Evolutionary conservation across 1,140 invertebrate species (phyloP), one percentile per base, ranked within the genome.

Genomic region (Grapholita molesta): DNA sequence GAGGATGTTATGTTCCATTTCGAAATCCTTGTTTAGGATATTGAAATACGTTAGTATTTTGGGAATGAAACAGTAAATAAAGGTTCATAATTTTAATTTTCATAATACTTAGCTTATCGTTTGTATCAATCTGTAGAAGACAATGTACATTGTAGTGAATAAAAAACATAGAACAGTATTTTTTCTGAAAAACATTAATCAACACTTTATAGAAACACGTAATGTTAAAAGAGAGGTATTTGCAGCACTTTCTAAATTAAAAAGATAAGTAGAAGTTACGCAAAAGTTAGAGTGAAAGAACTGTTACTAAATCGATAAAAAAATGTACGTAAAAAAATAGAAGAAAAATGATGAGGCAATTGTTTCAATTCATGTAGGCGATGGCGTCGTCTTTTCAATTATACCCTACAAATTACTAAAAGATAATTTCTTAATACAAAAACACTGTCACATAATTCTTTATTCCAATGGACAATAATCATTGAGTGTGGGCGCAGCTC

Each of bases 371-470:
- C 28, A 35, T n/a, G 53, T 67, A 66, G 42, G 69, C 66, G 35
- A 53, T 33, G 70, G 66, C 66, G 70, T 66, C 70, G 64, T 64
- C 21, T 6, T 25, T 11, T 30, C 30, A 65, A 55, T 64, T 57
- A 65, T 64, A 68, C 12, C 24, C 5, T 25, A 21, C 8, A 9
- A 21, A 7, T 48, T 48, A 21, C 1, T 0, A 48, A 48, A 48
- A 21, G 42, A 21, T 7, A 21, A 48, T 21, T 48, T 30, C 28
- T 0, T 38, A n/a, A 0, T 11, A 21, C 18, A 2, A 48, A 12
- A 2, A 48, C 18, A 18, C 6, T 18, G 18, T 48, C 42, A 18
- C n/a, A 6, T 48, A 48, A 12, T 2, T 1, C 42, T 48, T 21
- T 48, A 21, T 9, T 21, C 6, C 6, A 21, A 9, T 9, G 7